These are phyloP conservation scores for Spisula solida DNA, from an alignment of 2,888 invertebrate species.

Conservation along the genomic window DNA sequence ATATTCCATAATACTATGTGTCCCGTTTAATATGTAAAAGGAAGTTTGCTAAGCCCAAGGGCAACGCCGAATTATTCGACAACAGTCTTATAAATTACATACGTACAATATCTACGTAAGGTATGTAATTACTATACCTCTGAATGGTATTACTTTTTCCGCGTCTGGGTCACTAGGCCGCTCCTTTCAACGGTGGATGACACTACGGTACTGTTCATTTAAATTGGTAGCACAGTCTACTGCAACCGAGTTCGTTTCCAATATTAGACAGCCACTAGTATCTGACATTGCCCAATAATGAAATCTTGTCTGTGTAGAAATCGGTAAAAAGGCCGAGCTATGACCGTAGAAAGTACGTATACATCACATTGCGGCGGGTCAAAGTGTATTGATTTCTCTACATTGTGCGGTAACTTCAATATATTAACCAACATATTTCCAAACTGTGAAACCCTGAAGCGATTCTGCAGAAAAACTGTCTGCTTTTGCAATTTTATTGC, in stretches of 20 bases:
- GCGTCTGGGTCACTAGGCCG: neutral
- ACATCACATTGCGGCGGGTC: neutral
- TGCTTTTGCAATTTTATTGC: neutral
- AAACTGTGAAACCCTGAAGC: slow-evolving; percentile 1
- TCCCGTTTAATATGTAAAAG: too few species aligned
- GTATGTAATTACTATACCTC: too few species aligned
- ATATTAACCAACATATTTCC: neutral
- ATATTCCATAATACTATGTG: too few species aligned
- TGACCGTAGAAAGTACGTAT: slow-evolving; percentile 20
- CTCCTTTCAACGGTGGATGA: neutral
- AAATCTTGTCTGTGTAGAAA: neutral
- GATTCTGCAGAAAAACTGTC: neutral
- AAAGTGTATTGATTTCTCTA: neutral
- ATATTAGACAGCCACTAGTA: neutral
- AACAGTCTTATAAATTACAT: too few species aligned
- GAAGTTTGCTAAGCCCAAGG: too few species aligned
- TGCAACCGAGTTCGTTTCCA: slow-evolving; percentile 7
- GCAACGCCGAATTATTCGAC: too few species aligned
- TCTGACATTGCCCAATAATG: slow-evolving; percentile 2
- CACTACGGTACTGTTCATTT: neutral
- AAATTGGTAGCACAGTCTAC: neutral
- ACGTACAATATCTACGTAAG: too few species aligned
- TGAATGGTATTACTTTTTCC: neutral
- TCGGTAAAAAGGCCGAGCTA: neutral
- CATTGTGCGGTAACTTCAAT: neutral